Base-by-base conservation (phyloP, 1,140 invertebrate genomes). In the Drosophila aff. region DNA sequence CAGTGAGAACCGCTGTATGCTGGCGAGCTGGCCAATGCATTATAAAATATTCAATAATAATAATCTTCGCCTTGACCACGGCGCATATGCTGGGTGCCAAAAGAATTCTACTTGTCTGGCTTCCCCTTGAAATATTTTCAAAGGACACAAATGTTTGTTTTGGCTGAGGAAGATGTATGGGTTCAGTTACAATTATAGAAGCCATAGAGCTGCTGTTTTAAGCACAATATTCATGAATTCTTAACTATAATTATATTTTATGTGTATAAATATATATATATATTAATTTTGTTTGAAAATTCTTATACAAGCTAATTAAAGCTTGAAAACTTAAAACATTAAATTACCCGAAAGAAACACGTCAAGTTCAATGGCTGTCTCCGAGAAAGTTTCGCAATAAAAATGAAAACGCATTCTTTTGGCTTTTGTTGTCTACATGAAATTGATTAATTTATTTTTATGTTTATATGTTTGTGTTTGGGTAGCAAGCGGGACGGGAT, bases 21-120 rank as follows among this genome's bases (percentile, higher is more conserved):
- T 41, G 13, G 9, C 52, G 41, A 21, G 66, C 33, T 46, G 47
- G 55, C 36, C 57, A 52, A 53, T 64, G 60, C 73, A 65, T 66
- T 59, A 76, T 76, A 76, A 76, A 76, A 76, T 65, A 76, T 76
- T 76, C 74, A 63, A 74, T 75, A 76, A 76, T 74, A 76, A 76
- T 76, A 76, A 58, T 76, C 61, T 76, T 76, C 44, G 74, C 61
- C 74, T 76, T 76, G 74, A 76, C 74, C 74, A 75, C 52, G 53
- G 21, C 50, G 71, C 71, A 75, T 66, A 76, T 66, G 74, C 72
- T 49, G 43, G 63, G 18, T 65, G 73, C 73, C 73, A 76, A 58
- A 75, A 46, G 43, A 63, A 75, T 64, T 64, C 43, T 49, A 55
- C 23, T 18, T 50, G 33, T 21, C 16, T 64, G 49, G 50, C 41